Percentiles rank a stretch among this genome's conserved stretches.
These are phyloP conservation scores for Drosophila flavopinicola DNA, from an alignment of 2,888 invertebrate species.

Conservation along the genomic window DNA sequence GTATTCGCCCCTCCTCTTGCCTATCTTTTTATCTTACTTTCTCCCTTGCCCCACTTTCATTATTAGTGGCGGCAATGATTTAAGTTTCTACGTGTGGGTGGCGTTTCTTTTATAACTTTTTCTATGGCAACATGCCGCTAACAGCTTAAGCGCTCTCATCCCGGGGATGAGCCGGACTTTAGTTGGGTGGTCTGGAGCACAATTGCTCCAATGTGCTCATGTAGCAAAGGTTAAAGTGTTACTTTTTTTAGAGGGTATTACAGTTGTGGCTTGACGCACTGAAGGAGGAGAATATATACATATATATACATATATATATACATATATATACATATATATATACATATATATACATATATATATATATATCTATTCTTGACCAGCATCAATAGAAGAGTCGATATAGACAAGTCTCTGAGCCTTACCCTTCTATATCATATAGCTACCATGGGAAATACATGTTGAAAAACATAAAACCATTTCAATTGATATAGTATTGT, in stretches of 20 bases:
- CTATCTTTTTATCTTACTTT: not conserved
- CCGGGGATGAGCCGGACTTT: constrained; percentile 28
- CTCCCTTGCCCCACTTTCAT: constrained; percentile 17
- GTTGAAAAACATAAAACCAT: too few species aligned
- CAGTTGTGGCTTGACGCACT: too few species aligned
- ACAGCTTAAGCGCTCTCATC: constrained; percentile 26
- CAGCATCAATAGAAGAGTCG: too few species aligned
- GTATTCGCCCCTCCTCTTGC: not conserved
- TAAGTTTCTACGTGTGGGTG: constrained; percentile 37
- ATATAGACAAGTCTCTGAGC: too few species aligned
- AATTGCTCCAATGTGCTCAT: constrained; percentile 11
- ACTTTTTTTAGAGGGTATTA: constrained; percentile 35
- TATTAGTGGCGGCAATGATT: constrained; percentile 50
- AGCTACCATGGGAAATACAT: too few species aligned
- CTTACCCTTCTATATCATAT: too few species aligned
- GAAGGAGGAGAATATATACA: too few species aligned
- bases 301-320: too few species aligned
- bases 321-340: too few species aligned
- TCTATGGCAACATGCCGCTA: constrained; percentile 32
- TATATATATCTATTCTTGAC: too few species aligned
- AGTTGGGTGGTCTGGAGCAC: constrained; percentile 5
- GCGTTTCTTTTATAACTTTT: constrained; percentile 48
- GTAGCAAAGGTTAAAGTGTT: constrained; percentile 30
- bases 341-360: too few species aligned
- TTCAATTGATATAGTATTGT: too few species aligned